Evolutionary conservation across 2,113 vertebrate species (phyloP), one percentile per base, ranked within the genome.

Genomic region (Tragelaphus buxtoni): DNA sequence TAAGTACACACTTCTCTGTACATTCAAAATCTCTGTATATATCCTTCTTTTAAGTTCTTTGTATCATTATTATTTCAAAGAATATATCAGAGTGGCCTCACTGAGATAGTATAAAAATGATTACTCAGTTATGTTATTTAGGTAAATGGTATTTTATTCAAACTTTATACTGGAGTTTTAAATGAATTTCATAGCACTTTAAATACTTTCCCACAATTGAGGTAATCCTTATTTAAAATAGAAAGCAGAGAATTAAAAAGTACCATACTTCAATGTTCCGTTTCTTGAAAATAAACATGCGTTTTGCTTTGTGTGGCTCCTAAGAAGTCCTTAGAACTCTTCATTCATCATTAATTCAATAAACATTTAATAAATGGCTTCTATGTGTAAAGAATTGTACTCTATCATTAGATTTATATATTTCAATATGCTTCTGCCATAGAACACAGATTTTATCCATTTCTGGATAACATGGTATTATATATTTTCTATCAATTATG

Each of bases 21-120:
- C n/a, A 79, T 92, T 97, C 35, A 96, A 58, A 91, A 83, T 93
- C 69, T 83, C 81, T 94, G 26, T 69, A 55, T 39, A 83, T 53
- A 92, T 39, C 14, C 61, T 90, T 58, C 82, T 91, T 13, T 3
- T 55, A 87, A 85, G 17, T 69, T 82, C 39, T 94, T 93, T 95
- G 58, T 32, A 81, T 94, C 14, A 74, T 58, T 96, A 58, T 94
- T 84, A 93, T 95, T 97, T 96, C 53, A 95, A 96, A 97, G 51
- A 90, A 5, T 63, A 12, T 91, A 95, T 80, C 58, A 74, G 69
- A 95, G 32, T 16, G 5, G 32, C 28, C 58, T 94, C 72, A 17
- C 17, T 93, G 91, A 94, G 63, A 87, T 91, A 74, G 83, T 12
- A 60, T 95, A 35, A 86, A 97, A 86, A 35, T 76, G 47, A 92